Evolutionary conservation across 2,113 vertebrate genomes (phyloP).

Genomic region (Cebus imitator): DNA sequence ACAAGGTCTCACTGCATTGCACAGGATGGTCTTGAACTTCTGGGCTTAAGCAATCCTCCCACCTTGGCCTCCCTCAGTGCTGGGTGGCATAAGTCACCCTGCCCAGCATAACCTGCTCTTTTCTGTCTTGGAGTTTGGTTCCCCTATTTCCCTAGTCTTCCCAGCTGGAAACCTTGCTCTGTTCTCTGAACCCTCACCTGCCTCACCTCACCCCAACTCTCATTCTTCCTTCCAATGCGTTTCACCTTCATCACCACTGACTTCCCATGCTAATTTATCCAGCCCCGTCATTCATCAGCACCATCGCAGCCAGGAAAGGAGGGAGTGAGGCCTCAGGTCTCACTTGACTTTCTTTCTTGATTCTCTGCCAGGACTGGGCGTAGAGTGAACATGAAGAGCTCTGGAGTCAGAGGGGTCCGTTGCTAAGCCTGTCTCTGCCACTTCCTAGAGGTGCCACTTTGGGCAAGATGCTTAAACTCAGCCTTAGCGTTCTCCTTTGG

Average conservation of each 20-base stretch:
- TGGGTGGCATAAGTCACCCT: too few species aligned
- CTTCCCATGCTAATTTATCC: not conserved
- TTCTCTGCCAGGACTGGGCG: not conserved
- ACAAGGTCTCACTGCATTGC: too few species aligned
- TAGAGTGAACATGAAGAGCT: not conserved
- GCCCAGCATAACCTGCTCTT: not conserved
- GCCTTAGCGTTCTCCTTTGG: not conserved
- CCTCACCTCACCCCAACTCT: not conserved
- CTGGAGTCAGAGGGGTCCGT: not conserved
- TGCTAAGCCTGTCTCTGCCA: not conserved
- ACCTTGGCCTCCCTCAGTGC: too few species aligned
- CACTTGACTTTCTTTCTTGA: not conserved
- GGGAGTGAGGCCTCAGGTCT: not conserved
- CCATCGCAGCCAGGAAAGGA: not conserved
- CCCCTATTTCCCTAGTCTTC: too few species aligned
- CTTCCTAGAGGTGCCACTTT: not conserved
- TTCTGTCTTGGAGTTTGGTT: not conserved
- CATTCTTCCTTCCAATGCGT: not conserved
- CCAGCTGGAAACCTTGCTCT: not conserved
- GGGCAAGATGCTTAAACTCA: not conserved
- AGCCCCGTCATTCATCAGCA: not conserved
- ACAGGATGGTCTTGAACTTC: too few species aligned
- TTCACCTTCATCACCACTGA: not conserved
- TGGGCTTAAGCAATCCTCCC: too few species aligned
- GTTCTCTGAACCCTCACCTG: rapidly evolving